These are phyloP conservation scores for Cyanistes caeruleus DNA, from an alignment of 2,113 vertebrate genomes.

Conservation along the genomic window DNA sequence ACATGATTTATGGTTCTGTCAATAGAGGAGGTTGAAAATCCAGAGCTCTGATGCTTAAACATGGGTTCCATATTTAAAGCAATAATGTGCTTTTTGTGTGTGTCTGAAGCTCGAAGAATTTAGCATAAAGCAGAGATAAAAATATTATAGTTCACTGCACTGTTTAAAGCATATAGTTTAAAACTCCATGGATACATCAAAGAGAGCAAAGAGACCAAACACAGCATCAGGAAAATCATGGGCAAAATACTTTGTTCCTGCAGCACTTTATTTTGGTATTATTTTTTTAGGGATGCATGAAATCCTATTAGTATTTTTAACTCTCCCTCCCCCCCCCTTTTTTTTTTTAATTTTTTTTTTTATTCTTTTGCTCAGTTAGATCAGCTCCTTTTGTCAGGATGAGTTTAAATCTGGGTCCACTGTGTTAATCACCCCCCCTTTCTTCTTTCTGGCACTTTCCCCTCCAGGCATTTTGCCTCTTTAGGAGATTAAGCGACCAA, in stretches of 20 bases:
- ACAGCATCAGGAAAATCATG: neutral
- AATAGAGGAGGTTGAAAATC: slow-evolving; percentile 83
- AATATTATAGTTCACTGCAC: slow-evolving; percentile 54
- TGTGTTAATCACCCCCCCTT: slow-evolving; percentile 65
- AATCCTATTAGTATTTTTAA: slow-evolving; percentile 64
- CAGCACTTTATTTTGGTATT: slow-evolving; percentile 44
- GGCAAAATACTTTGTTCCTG: slow-evolving; percentile 17
- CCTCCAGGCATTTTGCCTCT: slow-evolving; percentile 69
- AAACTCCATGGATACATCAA: slow-evolving; percentile 20
- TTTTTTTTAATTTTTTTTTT: too few species aligned
- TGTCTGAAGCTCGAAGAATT: slow-evolving; percentile 34
- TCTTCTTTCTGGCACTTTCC: slow-evolving; percentile 63
- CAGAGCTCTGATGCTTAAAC: slow-evolving; percentile 73
- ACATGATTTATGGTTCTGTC: slow-evolving; percentile 93
- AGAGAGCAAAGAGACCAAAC: slow-evolving; percentile 30
- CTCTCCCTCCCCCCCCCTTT: neutral
- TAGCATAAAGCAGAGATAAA: slow-evolving; percentile 65
- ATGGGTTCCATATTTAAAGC: slow-evolving; percentile 82
- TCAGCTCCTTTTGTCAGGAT: slow-evolving; percentile 58
- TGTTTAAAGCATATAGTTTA: slow-evolving; percentile 55
- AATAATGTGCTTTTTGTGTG: slow-evolving; percentile 76
- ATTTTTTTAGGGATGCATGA: slow-evolving; percentile 65
- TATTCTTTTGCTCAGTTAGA: slow-evolving; percentile 47
- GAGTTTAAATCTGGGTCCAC: slow-evolving; percentile 64
- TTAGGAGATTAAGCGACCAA: slow-evolving; percentile 75